Base-by-base conservation (phyloP, 2,888 invertebrate species). In the Sinhomidia bicolor region DNA sequence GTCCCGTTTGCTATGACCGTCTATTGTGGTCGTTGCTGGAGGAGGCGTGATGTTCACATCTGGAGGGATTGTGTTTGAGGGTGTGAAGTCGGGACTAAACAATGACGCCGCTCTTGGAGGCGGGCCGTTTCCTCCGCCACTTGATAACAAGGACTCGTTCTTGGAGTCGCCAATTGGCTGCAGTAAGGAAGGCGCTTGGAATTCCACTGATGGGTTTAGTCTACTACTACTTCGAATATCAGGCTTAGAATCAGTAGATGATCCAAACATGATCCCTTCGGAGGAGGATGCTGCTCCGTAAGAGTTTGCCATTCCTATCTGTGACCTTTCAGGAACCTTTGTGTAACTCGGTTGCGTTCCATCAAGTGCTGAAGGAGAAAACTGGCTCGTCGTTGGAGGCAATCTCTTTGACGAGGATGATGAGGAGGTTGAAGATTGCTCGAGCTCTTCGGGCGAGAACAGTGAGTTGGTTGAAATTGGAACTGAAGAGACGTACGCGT, bases 61-160 rank as follows among this genome's bases (percentile, higher is more conserved):
- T 23, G 87, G 20, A 17, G 74, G 85, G 17, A 68, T 32, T 14
- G 85, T 68, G 57, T 88, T 88, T 17, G 81, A 80, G 0, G 88
- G 85, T 5, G 57, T 79, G 23, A 87, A 89, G 44, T 90, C 90
- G 6, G 90, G 90, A 79, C 90, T 90, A 60, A 90, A 90, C 44
- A 90, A 65, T 7, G 90, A 90, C 3, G 85, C 78, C 23, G 83
- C 81, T 32, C 90, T 26, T 12, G 81, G 68, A 5, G 78, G 60
- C n/a, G 79, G 80, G 20, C 3, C 62, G 68, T n/a, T 62, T 1
- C 62, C 62, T 47, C 44, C 47, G 29, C 47, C 60, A 9, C 20
- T 62, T 51, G 83, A 47, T 57, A 74, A 47, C 41, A 86, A 17
- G n/a, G 87, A 60, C 14, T 88, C 88, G 10, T 10, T 60, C 20